Evolutionary conservation across 2,888 invertebrate species (phyloP).

Genomic region (Malthinus flaveolus): DNA sequence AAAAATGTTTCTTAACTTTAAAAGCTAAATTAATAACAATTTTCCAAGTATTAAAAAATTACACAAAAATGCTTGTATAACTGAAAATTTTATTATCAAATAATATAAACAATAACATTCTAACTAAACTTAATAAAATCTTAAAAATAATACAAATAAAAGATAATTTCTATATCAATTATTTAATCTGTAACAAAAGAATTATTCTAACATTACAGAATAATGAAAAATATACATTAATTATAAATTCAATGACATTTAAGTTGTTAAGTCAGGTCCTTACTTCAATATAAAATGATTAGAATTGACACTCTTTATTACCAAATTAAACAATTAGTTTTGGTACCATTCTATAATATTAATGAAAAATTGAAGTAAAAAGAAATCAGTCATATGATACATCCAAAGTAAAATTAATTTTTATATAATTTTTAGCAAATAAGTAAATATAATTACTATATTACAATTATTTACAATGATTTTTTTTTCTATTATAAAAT

Average conservation of each 20-base stretch:
- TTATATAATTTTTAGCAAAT: background rate
- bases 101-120: constrained; percentile 23
- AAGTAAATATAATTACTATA: constrained; percentile 1
- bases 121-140: constrained; percentile 16
- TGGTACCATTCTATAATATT: constrained; percentile 18
- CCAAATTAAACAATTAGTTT: constrained; percentile 10
- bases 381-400: constrained; percentile 21
- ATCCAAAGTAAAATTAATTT: constrained; percentile 7
- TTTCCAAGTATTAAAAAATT: background rate
- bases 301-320: constrained; percentile 28
- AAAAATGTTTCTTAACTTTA: too few relatives aligned
- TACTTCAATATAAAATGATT: constrained; percentile 16
- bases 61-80: background rate
- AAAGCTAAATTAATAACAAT: too few relatives aligned
- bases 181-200: constrained; percentile 4
- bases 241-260: constrained; percentile 1
- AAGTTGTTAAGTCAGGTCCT: background rate
- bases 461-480: background rate
- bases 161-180: constrained; percentile 6
- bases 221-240: constrained; percentile 2
- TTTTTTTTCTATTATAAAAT: background rate
- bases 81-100: constrained; percentile 24
- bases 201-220: constrained; percentile 8
- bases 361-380: constrained; percentile 17
- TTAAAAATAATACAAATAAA: constrained; percentile 19